Evolutionary conservation across 2,888 invertebrate genomes (phyloP), one percentile per base, ranked within the genome.

Genomic region (Tiphia femorata): DNA sequence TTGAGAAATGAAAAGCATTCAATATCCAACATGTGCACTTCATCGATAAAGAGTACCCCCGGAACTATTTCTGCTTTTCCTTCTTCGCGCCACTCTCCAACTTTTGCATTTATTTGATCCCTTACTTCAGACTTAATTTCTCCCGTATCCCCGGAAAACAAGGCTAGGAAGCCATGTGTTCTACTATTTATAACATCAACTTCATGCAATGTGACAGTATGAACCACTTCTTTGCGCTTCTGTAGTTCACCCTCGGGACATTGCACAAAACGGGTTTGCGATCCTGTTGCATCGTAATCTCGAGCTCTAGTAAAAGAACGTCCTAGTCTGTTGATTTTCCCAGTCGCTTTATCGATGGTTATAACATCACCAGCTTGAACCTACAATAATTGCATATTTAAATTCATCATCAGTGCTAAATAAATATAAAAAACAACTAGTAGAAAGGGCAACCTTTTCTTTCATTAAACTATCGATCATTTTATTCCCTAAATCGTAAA

Each of bases 21-120:
- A 37, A 99, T 96, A 82, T 99, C 99, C 66, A 99, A 85, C 98
- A 99, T 98, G 81, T 99, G 99, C 58, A 91, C 95, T 87, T 98
- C 98, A 79, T 98, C 98, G 65, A 98, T 93, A 78, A 98, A 98
- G 1, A 98, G 86, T 1, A 98, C 98, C 0, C 99, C 99, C 0
- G 99, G 98, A 27, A 98, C 96, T 78, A 99, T 97, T 84, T 98
- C 98, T 0, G 99, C 98, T 82, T 99, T 99, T 1, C 98, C 98
- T 83, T 99, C 99, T 81, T 99, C 99, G 17, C 98, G 87, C 99
- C 99, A 99, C 82, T 99, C 99, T 0, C 95, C 93, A 0, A 99
- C 96, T 83, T 97, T 98, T 35, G 93, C 90, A 84, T 99, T 98
- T 67, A 99, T 99, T 84, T 99, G 98, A 75, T 98, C 98, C 1